Evolutionary conservation across 2,797 vertebrate genomes (phyloP), one percentile per base, ranked within the genome.

Genomic region (Podarcis lilfordi): DNA sequence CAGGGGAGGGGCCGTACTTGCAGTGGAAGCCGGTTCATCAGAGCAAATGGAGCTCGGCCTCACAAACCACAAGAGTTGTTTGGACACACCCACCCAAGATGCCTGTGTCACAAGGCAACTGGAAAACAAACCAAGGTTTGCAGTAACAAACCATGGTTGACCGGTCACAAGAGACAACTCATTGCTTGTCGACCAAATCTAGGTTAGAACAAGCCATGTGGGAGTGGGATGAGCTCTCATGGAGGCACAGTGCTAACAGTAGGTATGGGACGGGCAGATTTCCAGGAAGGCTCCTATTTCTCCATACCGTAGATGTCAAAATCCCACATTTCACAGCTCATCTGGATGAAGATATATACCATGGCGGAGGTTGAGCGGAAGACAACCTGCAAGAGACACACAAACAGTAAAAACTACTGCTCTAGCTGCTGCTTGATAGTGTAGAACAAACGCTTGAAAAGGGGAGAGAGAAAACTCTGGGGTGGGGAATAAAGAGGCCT

Each of bases 291-390:
- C 43, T 23, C 82, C 15, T 13, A 8, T 72, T 40, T 23, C 50
- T 85, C 91, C 97, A 25, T 94, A 99, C 99, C 99, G 64, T 99
- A 99, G 93, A 99, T 99, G 96, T 99, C 99, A 94, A 99, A 99
- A 96, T 99, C 98, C 99, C 99, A 99, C 99, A 99, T 99, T 96
- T 99, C 99, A 95, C 98, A 98, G 96, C 99, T 99, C 99, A 99
- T 99, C 97, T 99, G 99, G 96, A 99, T 99, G 86, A 99, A 99
- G 95, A 99, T 99, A 96, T 99, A 99, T 75, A 99, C 99, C 98
- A 99, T 99, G 29, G 99, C 99, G 9, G 99, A 99, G 1, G 98
- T 99, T 78, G 99, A 99, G 80, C 99, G 97, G 94, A 99, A 99
- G 35, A 99, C 99, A 94, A 99, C 99, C 99, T 99, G 96, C 64